Evolutionary conservation across 2,888 invertebrate species (phyloP).

Genomic region (Augiades crinisus): DNA sequence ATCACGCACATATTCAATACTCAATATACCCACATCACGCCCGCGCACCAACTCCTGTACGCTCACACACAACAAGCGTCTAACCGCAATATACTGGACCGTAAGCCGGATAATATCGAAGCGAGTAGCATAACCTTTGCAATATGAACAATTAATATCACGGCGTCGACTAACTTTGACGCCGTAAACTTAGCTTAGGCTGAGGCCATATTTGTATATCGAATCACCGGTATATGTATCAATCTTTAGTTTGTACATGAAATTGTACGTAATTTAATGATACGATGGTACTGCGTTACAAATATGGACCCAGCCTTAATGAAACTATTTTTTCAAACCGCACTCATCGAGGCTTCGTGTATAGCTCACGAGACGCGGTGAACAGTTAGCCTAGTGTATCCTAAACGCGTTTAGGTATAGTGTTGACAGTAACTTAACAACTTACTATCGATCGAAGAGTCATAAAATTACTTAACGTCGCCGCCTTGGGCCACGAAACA

Average conservation of each 20-base stretch:
- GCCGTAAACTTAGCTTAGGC: neutral
- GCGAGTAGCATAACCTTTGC: conserved; percentile 16
- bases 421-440: conserved; percentile 58
- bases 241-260: no score
- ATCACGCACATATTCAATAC: conserved; percentile 52
- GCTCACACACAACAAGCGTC: conserved; percentile 41
- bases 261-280: no score
- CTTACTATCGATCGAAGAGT: conserved; percentile 57
- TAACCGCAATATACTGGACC: conserved; percentile 37
- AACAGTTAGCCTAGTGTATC: conserved; percentile 59
- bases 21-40: conserved; percentile 33
- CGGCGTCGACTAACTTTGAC: neutral
- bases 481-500: conserved; percentile 25
- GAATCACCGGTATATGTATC: no score
- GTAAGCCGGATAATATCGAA: conserved; percentile 18
- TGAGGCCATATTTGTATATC: no score
- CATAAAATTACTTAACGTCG: conserved; percentile 50
- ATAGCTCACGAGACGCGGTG: neutral
- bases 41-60: conserved; percentile 27
- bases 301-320: no score
- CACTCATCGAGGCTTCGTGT: neutral
- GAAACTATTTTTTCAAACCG: no score
- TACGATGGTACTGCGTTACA: no score
- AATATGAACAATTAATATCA: conserved; percentile 1
- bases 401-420: conserved; percentile 59